Conservation (phyloP, 1,140 invertebrate species). For the Habropoda laboriosa region DNA sequence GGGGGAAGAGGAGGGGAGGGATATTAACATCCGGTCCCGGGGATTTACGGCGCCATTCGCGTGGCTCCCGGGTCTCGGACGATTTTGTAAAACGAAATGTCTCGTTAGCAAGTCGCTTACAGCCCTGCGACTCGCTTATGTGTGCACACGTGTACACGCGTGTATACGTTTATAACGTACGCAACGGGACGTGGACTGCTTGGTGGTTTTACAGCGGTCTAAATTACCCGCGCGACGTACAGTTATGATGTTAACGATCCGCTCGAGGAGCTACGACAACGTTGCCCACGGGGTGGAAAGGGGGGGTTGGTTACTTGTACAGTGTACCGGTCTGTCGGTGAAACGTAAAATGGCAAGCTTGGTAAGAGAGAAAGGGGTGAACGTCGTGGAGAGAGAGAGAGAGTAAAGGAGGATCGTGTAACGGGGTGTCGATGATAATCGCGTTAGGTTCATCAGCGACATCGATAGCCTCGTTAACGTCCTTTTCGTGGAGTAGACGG, state of each 20-base stretch:
- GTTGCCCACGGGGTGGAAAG: not conserved
- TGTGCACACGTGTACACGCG: constrained; percentile 18
- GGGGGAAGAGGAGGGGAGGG: constrained; percentile 29
- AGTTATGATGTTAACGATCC: constrained; percentile 78
- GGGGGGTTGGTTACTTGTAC: not conserved
- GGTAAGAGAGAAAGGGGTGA: not conserved
- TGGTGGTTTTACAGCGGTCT: constrained; percentile 77
- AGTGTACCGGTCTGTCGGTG: not conserved
- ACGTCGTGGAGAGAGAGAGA: not conserved
- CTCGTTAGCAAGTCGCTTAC: constrained; percentile 76
- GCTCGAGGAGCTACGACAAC: constrained; percentile 50
- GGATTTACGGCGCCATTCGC: constrained; percentile 74
- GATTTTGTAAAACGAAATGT: constrained; percentile 79
- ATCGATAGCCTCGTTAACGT: constrained; percentile 1
- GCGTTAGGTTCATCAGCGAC: constrained; percentile 31
- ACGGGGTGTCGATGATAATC: not conserved
- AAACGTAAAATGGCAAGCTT: not conserved
- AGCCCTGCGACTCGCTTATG: constrained; percentile 33
- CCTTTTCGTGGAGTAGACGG: not conserved
- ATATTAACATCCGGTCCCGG: constrained; percentile 76
- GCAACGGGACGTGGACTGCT: constrained; percentile 40
- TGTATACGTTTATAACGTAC: constrained; percentile 8
- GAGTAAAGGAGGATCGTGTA: not conserved
- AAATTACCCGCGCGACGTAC: constrained; percentile 73
- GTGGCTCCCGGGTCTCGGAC: constrained; percentile 67